Evolutionary conservation across 2,113 vertebrate species (phyloP), one percentile per base, ranked within the genome.

Genomic region (Paralichthys olivaceus): DNA sequence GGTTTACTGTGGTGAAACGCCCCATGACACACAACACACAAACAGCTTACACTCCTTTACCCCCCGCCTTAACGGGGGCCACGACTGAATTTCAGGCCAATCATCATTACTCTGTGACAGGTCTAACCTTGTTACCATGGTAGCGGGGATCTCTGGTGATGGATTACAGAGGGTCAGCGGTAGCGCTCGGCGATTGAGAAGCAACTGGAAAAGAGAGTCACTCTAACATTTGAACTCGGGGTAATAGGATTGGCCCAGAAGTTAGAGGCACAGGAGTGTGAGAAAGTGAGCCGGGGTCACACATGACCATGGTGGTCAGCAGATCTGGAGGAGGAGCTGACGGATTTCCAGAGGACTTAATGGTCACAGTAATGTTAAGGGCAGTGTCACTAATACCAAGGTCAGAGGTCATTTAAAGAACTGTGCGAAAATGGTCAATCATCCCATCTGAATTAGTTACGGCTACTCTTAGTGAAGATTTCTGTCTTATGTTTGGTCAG

Each of bases 51-150:
- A 34, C 56, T 61, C 37, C 7, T 5, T 28, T 51, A 37, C 58
- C 37, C 60, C 66, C 67, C 49, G 40, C 49, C 53, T 47, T 62
- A 70, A 80, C 63, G 11, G 28, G 70, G 22, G 47, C 71, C 70
- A 40, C 62, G 71, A 87, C 80, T 83, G 80, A 72, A 90, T 87
- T 90, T 87, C 61, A 80, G 77, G 72, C 81, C 76, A 83, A 92
- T 92, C 80, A 90, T 93, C 90, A 92, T 90, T 87, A 91, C 72
- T 92, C 88, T 90, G 80, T 86, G 91, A 89, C 89, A 92, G 83
- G 45, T 87, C 79, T 92, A 92, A 93, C 82, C 72, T 71, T 68
- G 88, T 93, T 92, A 84, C 81, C 65, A 78, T 69, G 75, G 82
- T 85, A 85, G 89, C 63, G 1, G 77, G 77, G 88, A 87, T 89